phyloP scores from a whole-genome alignment of 2,797 vertebrate genomes.

The Iguana delicatissima region DNA sequence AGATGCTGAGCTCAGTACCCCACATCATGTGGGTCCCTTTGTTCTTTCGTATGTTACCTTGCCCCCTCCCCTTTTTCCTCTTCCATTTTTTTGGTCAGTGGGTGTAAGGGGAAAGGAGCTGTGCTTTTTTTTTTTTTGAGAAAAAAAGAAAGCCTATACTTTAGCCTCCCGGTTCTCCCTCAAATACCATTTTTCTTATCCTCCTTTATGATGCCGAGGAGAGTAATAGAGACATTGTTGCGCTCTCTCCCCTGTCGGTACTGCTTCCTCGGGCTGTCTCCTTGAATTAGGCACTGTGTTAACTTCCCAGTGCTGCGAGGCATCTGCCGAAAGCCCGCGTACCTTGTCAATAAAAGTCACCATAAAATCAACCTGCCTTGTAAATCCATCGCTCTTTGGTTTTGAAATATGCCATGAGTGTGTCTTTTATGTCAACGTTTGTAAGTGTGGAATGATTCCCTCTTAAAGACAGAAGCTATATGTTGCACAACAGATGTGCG shows the following conservation, averaged over 20 bases:
- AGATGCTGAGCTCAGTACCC: conserved; percentile 7
- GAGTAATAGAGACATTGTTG: conserved; percentile 87
- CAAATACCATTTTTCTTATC: conserved; percentile 77
- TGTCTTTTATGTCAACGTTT: conserved; percentile 79
- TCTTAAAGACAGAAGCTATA: conserved; percentile 69
- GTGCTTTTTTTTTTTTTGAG: not conserved
- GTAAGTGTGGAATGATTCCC: conserved; percentile 72
- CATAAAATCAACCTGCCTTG: conserved; percentile 86
- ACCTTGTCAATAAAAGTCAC: conserved; percentile 86
- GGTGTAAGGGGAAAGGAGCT: not conserved
- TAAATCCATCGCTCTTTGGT: conserved; percentile 84
- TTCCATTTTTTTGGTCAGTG: conserved; percentile 10
- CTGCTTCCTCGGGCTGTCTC: conserved; percentile 86
- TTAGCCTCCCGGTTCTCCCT: conserved; percentile 58
- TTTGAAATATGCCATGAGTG: conserved; percentile 82
- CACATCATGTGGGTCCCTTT: conserved; percentile 58
- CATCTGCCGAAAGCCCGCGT: conserved; percentile 82
- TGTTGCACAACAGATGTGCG: conserved; percentile 42
- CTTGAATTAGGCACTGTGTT: conserved; percentile 88
- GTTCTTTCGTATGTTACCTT: conserved; percentile 67
- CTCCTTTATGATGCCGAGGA: conserved; percentile 83
- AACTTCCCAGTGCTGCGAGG: conserved; percentile 84
- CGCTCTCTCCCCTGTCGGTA: conserved; percentile 81
- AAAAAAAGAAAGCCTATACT: conserved; percentile 6
- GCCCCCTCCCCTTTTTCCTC: conserved; percentile 53